Evolutionary conservation across 2,113 vertebrate genomes (phyloP), one percentile per base, ranked within the genome.

Genomic region (Genyomyrus donnyi): DNA sequence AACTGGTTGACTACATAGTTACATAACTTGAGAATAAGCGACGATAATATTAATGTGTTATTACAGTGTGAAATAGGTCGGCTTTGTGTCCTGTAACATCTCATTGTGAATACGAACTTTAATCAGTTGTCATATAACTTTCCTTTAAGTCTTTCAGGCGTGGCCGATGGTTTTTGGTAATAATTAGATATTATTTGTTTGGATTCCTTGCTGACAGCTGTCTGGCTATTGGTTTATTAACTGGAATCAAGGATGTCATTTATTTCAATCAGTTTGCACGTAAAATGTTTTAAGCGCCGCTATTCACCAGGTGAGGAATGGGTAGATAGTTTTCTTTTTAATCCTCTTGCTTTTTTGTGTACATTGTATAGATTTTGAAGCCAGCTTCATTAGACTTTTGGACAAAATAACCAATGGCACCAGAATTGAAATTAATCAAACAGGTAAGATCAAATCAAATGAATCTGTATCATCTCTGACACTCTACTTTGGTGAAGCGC

Each of bases 331-430:
- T 88, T 19, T 45, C 62, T 70, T 35, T 45, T 88, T 70, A 70
- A 0, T 19, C 19, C 0, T 6, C 85, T 8, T 66, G 9, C 39
- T 58, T 62, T 42, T 24, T 91, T 87, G 85, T 91, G 90, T 46
- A 74, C 0, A 31, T 58, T 89, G 35, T 90, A 2, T 92, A 99
- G 98, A 99, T 96, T 99, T 98, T 94, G 98, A 99, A 95, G 98
- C 98, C 89, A 99, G 98, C 91, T 98, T 99, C 93, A 97, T 99
- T 93, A 95, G 98, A 49, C 94, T 99, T 1, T 93, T 99, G 89
- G 98, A 99, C 93, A 99, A 99, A 95, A 95, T 99, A 92, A 99
- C 98, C 49, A 99, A 99, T 90, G 98, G 98, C 89, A 97, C 97
- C 94, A 96, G 95, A 89, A 98, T 99, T 93, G 98, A 99, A 94